A percentile compares a stretch with the other conserved stretches of the same genome.
Conservation (phyloP, 2,797 vertebrate genomes). For the Limnodromus scolopaceus region DNA sequence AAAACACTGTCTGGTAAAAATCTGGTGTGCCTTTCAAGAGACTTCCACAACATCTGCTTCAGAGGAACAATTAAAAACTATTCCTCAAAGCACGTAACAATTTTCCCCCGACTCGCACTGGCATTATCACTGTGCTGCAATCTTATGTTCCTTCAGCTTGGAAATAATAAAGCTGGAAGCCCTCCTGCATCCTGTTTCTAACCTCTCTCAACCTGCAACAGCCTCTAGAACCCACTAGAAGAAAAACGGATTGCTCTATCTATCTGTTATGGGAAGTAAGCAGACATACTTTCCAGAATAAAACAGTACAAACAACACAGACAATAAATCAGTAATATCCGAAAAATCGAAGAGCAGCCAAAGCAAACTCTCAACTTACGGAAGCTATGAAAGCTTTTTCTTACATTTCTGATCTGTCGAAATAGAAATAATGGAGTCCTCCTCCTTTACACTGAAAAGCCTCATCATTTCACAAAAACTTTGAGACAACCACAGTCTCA, state of each 20-base stretch:
- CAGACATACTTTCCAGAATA: constrained; percentile 19
- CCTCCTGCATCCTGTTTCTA: not conserved
- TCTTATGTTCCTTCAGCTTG: not conserved
- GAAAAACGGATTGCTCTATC: not conserved
- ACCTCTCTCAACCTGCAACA: not conserved
- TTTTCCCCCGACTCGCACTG: not conserved
- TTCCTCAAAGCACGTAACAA: not conserved
- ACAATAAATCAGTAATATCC: not conserved
- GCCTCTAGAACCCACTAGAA: not conserved
- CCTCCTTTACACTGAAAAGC: not conserved
- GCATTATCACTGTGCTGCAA: accelerated
- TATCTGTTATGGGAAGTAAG: not conserved
- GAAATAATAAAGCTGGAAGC: not conserved
- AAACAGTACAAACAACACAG: not conserved
- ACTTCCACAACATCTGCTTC: not conserved
- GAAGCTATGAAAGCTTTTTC: not conserved
- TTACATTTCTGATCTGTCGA: not conserved
- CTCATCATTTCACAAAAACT: constrained; percentile 16
- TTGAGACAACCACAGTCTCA: constrained; percentile 9
- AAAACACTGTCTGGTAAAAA: not conserved
- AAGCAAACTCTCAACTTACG: constrained; percentile 32
- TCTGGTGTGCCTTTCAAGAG: not conserved
- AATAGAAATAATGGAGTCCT: not conserved
- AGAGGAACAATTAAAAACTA: constrained; percentile 6
- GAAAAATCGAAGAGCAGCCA: constrained; percentile 33